Evolutionary conservation across 2,797 vertebrate species (phyloP).

Genomic region (Anabacerthia variegaticeps): DNA sequence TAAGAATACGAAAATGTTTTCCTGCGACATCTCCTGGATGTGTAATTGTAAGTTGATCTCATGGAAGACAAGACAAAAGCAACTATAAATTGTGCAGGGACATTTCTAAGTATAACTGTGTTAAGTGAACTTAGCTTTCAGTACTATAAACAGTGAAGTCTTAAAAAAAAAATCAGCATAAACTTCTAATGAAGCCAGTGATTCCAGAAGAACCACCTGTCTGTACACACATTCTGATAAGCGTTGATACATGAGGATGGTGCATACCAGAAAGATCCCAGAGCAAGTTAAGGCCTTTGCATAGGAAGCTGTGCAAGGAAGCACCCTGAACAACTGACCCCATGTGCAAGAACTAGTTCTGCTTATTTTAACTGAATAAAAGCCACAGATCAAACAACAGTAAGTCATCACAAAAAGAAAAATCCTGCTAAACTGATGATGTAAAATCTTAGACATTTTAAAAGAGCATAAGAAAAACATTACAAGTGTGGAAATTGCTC

Average conservation of each 20-base stretch:
- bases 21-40: not conserved
- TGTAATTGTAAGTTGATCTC: not conserved
- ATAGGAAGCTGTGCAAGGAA: not conserved
- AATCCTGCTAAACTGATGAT: not conserved
- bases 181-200: not conserved
- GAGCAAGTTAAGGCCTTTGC: not conserved
- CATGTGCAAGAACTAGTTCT: not conserved
- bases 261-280: not conserved
- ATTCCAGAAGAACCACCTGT: not conserved
- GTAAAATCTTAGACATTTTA: not conserved
- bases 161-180: not conserved
- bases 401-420: not conserved
- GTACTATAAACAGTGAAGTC: not conserved
- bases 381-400: not conserved
- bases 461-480: not conserved
- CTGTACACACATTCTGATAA: not conserved
- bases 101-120: not conserved
- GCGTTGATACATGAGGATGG: not conserved
- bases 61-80: not conserved
- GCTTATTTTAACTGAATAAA: not conserved
- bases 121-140: not conserved
- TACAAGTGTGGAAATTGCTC: not conserved
- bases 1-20: not conserved
- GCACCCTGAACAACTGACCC: not conserved
- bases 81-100: not conserved